phyloP scores from a whole-genome alignment of 2,888 invertebrate genomes.

The Sabatieria punctata region DNA sequence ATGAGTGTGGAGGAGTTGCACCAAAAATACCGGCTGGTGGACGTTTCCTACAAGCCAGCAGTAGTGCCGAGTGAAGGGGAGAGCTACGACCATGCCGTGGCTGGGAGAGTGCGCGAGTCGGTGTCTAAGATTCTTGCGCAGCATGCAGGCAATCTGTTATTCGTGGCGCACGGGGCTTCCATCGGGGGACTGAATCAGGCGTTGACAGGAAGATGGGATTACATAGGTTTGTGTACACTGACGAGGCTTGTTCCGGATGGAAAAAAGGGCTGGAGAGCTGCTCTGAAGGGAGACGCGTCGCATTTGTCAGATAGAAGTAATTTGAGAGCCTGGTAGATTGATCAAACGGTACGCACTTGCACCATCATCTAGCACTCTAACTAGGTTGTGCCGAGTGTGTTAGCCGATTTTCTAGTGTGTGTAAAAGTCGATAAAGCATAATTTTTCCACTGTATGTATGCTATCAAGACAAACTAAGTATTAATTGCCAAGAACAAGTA shows the following conservation, averaged over 20 bases:
- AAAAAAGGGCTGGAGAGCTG: neutral
- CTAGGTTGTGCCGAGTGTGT: too few species aligned
- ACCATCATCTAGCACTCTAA: too few species aligned
- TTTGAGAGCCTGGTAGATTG: too few species aligned
- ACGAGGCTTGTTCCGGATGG: neutral
- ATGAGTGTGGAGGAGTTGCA: neutral
- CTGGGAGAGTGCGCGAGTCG: too few species aligned
- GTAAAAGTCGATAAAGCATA: too few species aligned
- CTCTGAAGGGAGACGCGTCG: neutral
- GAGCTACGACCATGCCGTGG: too few species aligned
- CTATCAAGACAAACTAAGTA: too few species aligned
- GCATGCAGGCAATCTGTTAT: slow-evolving; percentile 17
- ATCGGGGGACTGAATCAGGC: slow-evolving; percentile 20
- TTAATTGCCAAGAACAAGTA: too few species aligned
- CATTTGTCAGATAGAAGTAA: slow-evolving; percentile 6
- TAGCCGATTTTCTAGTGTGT: too few species aligned
- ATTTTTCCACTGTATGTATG: too few species aligned
- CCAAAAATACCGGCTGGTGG: neutral
- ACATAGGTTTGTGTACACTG: slow-evolving; percentile 2
- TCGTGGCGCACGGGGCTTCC: slow-evolving; percentile 24
- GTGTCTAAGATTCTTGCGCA: too few species aligned
- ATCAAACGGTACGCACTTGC: too few species aligned
- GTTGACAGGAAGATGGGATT: slow-evolving; percentile 5
- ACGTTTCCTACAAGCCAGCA: neutral
- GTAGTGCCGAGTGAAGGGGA: neutral